Evolutionary conservation across 1,140 invertebrate genomes (phyloP), one percentile per base, ranked within the genome.

Genomic region (Ceratoteleas bidentatus): DNA sequence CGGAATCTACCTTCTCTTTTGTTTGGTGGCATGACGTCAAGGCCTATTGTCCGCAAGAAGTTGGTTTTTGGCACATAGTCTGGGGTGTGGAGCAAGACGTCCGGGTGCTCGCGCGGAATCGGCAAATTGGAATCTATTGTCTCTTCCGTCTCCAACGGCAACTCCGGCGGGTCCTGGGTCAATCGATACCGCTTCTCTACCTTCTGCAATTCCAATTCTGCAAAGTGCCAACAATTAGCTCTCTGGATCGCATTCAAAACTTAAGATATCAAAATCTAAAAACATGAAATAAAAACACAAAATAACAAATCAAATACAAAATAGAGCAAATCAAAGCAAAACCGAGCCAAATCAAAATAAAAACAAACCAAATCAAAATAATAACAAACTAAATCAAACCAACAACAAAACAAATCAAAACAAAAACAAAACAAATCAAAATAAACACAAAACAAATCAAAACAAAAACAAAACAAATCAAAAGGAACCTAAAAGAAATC

Each of bases 31-130:
- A 91, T 89, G 3, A 91, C 38, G n/a, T 91, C 87, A n/a, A 91
- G 87, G 34, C 90, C 89, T 60, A 91, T 89, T n/a, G 81, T 88
- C 54, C 64, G 87, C 15, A 91, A 83, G 74, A 91, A 91, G 40
- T 87, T 89, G 61, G 87, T 87, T 86, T 91, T 91, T 62, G 89
- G 89, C 72, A 88, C 86, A 64, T 90, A 91, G 85, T 91, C 89
- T 58, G 88, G 77, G 56, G 87, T 72, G 36, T 90, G 85, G 33
- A 89, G 83, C 60, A 92, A 83, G 68, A 88, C 85, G 43, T 91
- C 90, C 5, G 90, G 90, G 85, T 89, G 89, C 52, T 89, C 90
- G 9, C 73, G 82, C n/a, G 90, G 90, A 82, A 91, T 87, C 3
- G 90, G 91, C 53, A 92, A 85, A 72, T 85, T 80, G 0, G 89